Base-by-base conservation (phyloP, 2,888 invertebrate species). In the Drosophila subsilvestris region DNA sequence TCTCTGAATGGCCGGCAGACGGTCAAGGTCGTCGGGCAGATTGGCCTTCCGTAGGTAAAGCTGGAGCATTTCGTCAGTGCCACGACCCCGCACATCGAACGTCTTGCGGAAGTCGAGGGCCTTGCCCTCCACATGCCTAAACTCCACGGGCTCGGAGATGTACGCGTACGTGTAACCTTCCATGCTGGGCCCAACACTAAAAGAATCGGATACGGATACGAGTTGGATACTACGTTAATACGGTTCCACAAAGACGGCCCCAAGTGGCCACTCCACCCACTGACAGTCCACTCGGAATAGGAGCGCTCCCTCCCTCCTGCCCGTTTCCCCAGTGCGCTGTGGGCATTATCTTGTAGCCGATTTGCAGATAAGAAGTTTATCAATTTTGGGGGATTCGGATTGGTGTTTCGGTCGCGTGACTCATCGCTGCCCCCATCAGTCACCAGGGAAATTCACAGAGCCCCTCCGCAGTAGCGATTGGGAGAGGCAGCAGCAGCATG, bases 81-180 rank as follows among this genome's bases (percentile, higher is more conserved):
- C 86, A 37, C 68, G 81, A 14, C 91, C 90, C n/a, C 90, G 90
- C 51, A 90, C 75, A 70, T 90, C 87, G 60, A 90, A 90, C 8
- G 90, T 90, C 73, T 89, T 91, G 44, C 79, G 78, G 54, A 90
- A 91, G 56, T 90, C 89, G 3, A 91, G 74, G 49, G 86, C 74
- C 43, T 59, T 77, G 22, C 90, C 90, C 66, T 85, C 76, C 76
- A 87, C 78, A 54, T 90, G 79, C n/a, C 82, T 68, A 67, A 90
- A 90, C 75, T 90, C 83, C 73, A 80, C 88, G 37, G 90, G 90
- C 54, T 80, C 80, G 44, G 90, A 86, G 61, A 90, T 88, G 62
- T 79, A 85, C 37, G 79, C 82, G 47, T 82, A 82, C 48, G 81
- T 49, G 58, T 79, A 76, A 59, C 76, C 80, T 63, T 86, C 79